Evolutionary conservation across 30 jellyfish, hydroid and myxozoan genomes (phyloP).

Genomic region (Catostylus mosaicus): DNA sequence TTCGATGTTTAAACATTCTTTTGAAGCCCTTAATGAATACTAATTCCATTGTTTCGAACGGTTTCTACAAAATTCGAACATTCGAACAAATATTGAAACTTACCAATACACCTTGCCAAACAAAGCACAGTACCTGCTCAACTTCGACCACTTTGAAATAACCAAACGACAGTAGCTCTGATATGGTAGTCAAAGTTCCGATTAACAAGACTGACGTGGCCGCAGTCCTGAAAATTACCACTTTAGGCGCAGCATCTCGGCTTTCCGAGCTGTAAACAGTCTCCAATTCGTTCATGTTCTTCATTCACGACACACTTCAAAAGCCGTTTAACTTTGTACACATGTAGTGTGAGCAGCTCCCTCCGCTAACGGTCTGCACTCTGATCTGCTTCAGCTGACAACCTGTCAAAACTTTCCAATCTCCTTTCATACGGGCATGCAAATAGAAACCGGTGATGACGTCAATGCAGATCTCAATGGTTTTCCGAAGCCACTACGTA

Average conservation of each 20-base stretch:
- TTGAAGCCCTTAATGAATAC: neutral
- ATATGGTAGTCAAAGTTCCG: conserved; percentile 33
- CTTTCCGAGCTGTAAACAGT: conserved; percentile 54
- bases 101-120: conserved; percentile 62
- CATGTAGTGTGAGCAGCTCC: neutral
- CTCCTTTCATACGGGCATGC: conserved; percentile 33
- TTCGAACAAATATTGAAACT: neutral
- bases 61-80: neutral
- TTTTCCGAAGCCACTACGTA: conserved; percentile 32
- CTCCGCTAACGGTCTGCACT: neutral
- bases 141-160: conserved; percentile 44
- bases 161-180: conserved; percentile 46
- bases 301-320: neutral
- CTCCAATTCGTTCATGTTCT: conserved; percentile 31
- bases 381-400: conserved; percentile 22
- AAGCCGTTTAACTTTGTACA: neutral
- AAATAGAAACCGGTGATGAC: conserved; percentile 37
- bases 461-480: conserved; percentile 66
- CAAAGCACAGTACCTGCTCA: conserved; percentile 47
- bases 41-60: neutral
- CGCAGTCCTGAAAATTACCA: conserved; percentile 57
- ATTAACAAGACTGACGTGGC: conserved; percentile 43
- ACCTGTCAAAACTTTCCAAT: conserved; percentile 16
- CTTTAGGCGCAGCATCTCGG: conserved; percentile 63
- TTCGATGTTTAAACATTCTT: neutral